phyloP scores from a whole-genome alignment of 2,888 invertebrate genomes.

The Latrodectus hesperus region DNA sequence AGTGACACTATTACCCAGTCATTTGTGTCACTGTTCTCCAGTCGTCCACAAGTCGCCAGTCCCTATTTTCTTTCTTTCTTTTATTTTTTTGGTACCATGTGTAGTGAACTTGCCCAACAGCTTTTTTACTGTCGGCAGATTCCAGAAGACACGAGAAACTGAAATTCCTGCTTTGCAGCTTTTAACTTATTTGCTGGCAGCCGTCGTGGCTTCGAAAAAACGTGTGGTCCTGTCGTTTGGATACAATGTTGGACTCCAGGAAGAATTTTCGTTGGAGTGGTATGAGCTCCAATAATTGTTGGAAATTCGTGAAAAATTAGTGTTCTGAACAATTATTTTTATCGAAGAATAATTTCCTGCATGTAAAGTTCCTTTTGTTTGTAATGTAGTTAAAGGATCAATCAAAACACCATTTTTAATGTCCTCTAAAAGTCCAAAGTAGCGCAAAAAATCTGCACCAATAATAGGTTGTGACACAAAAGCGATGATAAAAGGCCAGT shows the following conservation, averaged over 20 bases:
- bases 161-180: slow-evolving; percentile 36
- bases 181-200: background rate
- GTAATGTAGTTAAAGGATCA: background rate
- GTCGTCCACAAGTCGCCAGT: slow-evolving; percentile 71
- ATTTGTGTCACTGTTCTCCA: slow-evolving; percentile 74
- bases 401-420: no score
- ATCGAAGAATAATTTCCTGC: background rate
- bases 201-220: slow-evolving; percentile 16
- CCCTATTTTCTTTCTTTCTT: no score
- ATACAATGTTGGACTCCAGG: background rate
- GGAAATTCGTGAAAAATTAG: slow-evolving; percentile 24
- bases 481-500: no score
- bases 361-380: background rate
- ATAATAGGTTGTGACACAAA: no score
- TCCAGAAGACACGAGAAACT: slow-evolving; percentile 6
- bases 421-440: no score
- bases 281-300: slow-evolving; percentile 8
- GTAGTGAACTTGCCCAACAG: slow-evolving; percentile 18
- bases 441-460: no score
- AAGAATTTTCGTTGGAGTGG: background rate
- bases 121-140: slow-evolving; percentile 3
- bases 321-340: background rate
- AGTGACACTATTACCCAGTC: slow-evolving; percentile 73
- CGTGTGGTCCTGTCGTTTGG: slow-evolving; percentile 15
- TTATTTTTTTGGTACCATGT: slow-evolving; percentile 40